Percentiles rank a stretch among this genome's conserved stretches.
Conservation (phyloP, 2,888 invertebrate species). For the Platycheirus albimanus region DNA sequence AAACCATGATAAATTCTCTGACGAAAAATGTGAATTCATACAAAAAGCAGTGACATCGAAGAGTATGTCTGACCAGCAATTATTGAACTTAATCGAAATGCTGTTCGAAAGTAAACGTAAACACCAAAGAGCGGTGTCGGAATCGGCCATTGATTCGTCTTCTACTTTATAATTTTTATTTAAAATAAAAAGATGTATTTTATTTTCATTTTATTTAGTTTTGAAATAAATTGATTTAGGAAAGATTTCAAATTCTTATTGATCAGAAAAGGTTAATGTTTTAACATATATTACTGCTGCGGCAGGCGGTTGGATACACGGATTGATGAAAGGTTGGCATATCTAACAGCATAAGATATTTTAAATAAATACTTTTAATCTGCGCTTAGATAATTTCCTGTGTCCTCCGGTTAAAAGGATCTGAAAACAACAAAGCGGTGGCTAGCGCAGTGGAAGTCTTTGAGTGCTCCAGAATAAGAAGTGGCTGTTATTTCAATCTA, state of each 20-base stretch:
- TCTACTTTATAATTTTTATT: slow-evolving; percentile 78
- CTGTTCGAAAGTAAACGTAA: slow-evolving; percentile 76
- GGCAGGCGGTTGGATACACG: too few species aligned
- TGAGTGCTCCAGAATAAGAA: too few species aligned
- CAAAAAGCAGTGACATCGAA: slow-evolving; percentile 76
- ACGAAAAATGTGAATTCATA: slow-evolving; percentile 78
- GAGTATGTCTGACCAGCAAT: slow-evolving; percentile 77
- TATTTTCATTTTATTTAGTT: slow-evolving; percentile 42
- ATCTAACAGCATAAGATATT: too few species aligned
- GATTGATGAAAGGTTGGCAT: too few species aligned
- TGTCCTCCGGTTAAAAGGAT: too few species aligned
- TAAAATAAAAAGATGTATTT: slow-evolving; percentile 32
- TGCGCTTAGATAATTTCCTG: too few species aligned
- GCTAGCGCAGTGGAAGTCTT: too few species aligned
- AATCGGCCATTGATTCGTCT: slow-evolving; percentile 81
- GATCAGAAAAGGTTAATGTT: not conserved
- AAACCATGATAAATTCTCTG: slow-evolving; percentile 77
- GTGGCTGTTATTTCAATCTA: too few species aligned
- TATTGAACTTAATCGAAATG: slow-evolving; percentile 78
- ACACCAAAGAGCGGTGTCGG: slow-evolving; percentile 78
- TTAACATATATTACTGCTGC: too few species aligned
- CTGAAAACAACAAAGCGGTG: too few species aligned
- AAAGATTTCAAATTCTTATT: not conserved
- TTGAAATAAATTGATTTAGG: slow-evolving; percentile 51
- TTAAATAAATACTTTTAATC: too few species aligned